These are phyloP conservation scores for Clivina fossor DNA, from an alignment of 2,888 invertebrate genomes.

Conservation along the genomic window DNA sequence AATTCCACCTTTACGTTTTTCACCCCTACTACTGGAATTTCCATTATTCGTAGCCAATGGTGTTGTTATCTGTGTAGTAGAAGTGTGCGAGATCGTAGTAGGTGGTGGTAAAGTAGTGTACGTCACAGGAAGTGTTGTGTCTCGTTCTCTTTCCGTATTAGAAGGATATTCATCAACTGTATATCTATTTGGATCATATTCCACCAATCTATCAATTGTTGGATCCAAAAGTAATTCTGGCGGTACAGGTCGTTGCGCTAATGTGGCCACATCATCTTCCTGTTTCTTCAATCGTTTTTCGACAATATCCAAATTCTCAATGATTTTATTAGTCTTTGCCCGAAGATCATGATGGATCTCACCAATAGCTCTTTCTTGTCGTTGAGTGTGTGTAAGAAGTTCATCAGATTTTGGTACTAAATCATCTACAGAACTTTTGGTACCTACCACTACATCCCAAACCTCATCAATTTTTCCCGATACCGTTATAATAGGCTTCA, in stretches of 20 bases:
- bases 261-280: constrained; percentile 77
- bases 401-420: constrained; percentile 85
- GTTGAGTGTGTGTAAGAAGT: constrained; percentile 78
- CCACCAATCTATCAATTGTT: constrained; percentile 76
- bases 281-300: constrained; percentile 82
- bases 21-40: constrained; percentile 54
- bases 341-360: constrained; percentile 82
- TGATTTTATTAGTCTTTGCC: constrained; percentile 81
- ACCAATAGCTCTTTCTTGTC: constrained; percentile 83
- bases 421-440: constrained; percentile 84
- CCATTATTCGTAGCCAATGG: constrained; percentile 40
- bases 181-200: constrained; percentile 74
- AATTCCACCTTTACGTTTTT: constrained; percentile 74
- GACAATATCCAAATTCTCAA: constrained; percentile 83
- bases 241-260: constrained; percentile 75
- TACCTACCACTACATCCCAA: constrained; percentile 87
- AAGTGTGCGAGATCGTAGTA: constrained; percentile 46
- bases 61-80: constrained; percentile 41
- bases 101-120: constrained; percentile 54
- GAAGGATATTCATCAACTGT: constrained; percentile 37
- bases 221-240: constrained; percentile 75
- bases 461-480: constrained; percentile 91
- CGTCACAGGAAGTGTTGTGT: constrained; percentile 47
- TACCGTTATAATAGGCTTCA: constrained; percentile 81
- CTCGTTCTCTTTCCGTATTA: constrained; percentile 40